Evolutionary conservation across 2,888 invertebrate genomes (phyloP).

Genomic region (Metallyticus violacea): DNA sequence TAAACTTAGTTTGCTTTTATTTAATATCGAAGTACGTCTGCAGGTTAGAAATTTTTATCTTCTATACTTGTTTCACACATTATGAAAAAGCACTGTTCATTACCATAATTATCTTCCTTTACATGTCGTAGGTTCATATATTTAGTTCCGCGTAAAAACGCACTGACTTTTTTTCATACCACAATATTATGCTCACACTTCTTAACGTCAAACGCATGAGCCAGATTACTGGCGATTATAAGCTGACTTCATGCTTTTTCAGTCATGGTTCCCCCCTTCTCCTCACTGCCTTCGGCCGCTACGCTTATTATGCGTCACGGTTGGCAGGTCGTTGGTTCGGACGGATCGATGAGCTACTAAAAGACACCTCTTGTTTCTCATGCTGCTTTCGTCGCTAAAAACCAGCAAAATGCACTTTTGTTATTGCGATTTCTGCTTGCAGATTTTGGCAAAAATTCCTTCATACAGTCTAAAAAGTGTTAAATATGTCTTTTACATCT

Average conservation of each 20-base stretch:
- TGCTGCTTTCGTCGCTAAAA: no score
- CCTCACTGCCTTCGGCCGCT: neutral
- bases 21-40: neutral
- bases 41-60: neutral
- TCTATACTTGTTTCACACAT: neutral
- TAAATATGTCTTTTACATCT: no score
- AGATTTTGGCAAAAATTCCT: no score
- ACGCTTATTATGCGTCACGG: slow-evolving; percentile 18
- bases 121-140: neutral
- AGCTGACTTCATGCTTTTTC: slow-evolving; percentile 14
- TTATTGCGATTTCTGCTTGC: no score
- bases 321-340: slow-evolving; percentile 19
- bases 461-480: no score
- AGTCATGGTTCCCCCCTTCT: neutral
- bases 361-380: slow-evolving; percentile 14
- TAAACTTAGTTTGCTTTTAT: neutral
- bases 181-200: neutral
- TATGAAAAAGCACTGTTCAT: neutral
- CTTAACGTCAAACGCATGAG: neutral
- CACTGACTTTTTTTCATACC: neutral
- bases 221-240: slow-evolving; percentile 5
- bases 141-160: neutral
- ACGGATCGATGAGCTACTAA: slow-evolving; percentile 17
- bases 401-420: no score
- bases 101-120: no score